These are phyloP conservation scores for Pristiophorus japonicus DNA, from an alignment of 2,113 vertebrate genomes.

Conservation along the genomic window DNA sequence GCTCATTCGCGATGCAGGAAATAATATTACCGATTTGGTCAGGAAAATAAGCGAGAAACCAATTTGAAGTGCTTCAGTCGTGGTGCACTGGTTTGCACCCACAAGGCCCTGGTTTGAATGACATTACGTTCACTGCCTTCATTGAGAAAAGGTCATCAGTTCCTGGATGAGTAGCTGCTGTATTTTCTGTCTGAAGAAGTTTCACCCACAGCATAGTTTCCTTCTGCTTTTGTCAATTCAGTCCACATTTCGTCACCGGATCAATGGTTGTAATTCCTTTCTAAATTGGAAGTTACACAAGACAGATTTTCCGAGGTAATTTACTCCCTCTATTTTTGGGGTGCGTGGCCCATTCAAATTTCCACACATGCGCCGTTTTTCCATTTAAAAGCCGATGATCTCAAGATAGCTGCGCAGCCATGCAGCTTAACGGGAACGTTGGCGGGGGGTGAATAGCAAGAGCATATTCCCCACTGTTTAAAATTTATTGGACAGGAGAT, in stretches of 20 bases:
- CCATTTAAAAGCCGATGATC: too few species aligned
- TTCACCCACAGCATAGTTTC: not conserved
- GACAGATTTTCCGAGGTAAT: not conserved
- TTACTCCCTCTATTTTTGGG: not conserved
- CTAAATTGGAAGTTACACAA: not conserved
- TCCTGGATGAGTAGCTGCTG: not conserved
- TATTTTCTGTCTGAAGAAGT: not conserved
- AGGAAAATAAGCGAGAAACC: not conserved
- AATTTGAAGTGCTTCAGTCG: not conserved
- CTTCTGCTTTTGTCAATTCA: not conserved
- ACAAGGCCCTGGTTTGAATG: not conserved
- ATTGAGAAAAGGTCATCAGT: not conserved
- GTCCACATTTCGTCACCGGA: not conserved
- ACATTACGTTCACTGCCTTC: not conserved
- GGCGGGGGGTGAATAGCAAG: not conserved
- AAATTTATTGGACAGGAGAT: not conserved
- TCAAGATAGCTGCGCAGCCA: too few species aligned
- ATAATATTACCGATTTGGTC: not conserved
- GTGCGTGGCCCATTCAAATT: too few species aligned
- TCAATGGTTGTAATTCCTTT: not conserved
- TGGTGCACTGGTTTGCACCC: too few species aligned
- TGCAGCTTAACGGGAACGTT: too few species aligned
- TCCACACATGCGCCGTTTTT: too few species aligned
- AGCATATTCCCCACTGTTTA: not conserved
- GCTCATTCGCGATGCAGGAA: too few species aligned